A percentile compares a stretch with the other conserved stretches of the same genome.
phyloP scores from a whole-genome alignment of 1,140 invertebrate species.

The Manduca sexta region DNA sequence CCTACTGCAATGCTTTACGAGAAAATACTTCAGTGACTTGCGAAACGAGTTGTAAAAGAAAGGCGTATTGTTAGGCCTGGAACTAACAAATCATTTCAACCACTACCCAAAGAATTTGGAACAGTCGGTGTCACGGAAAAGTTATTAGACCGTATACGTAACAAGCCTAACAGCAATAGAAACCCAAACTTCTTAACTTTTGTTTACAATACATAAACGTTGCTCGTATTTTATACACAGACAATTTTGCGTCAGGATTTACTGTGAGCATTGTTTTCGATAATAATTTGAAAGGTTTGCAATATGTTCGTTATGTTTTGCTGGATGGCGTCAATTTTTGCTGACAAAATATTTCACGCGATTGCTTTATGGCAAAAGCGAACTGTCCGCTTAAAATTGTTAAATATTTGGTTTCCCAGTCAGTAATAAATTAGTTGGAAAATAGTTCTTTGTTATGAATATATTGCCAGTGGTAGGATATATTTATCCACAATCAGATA shows the following conservation, averaged over 20 bases:
- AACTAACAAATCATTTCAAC: conserved; percentile 57
- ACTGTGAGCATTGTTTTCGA: conserved; percentile 9
- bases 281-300: conserved; percentile 11
- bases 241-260: no score
- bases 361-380: conserved; percentile 4
- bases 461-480: no score
- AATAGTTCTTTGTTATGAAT: no score
- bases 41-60: conserved; percentile 56
- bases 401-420: no score
- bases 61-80: conserved; percentile 37
- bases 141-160: conserved; percentile 10
- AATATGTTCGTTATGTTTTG: neutral
- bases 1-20: conserved; percentile 50
- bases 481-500: no score
- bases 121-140: conserved; percentile 23
- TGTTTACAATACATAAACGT: neutral
- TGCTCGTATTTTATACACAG: no score
- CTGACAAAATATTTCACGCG: conserved; percentile 18
- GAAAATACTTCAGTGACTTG: conserved; percentile 60
- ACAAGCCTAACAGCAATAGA: neutral
- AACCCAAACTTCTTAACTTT: neutral
- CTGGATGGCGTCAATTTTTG: conserved; percentile 15
- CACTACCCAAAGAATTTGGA: conserved; percentile 27
- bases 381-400: no score
- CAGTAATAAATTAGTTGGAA: no score